Evolutionary conservation across 2,113 vertebrate species (phyloP).

Genomic region (Zapus hudsonius): DNA sequence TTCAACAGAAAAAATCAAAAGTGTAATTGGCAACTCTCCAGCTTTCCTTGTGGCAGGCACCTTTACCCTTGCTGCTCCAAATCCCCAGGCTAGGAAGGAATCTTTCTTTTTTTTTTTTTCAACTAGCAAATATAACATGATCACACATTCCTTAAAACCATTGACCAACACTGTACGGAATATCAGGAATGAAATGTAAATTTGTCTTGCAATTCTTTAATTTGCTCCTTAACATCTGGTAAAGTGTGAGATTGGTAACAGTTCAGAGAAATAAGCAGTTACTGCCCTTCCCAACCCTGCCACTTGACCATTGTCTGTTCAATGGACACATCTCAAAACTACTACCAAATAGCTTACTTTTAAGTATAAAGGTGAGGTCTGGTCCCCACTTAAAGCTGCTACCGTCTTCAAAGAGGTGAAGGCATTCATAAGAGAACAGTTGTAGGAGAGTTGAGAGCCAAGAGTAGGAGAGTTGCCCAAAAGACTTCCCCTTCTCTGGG

Average conservation of each 20-base stretch:
- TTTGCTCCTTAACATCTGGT: slow-evolving; percentile 32
- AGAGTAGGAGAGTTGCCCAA: slow-evolving; percentile 79
- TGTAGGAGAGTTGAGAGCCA: slow-evolving; percentile 69
- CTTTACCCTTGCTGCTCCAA: slow-evolving; percentile 62
- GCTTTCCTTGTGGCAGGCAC: slow-evolving; percentile 67
- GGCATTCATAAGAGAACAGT: slow-evolving; percentile 38
- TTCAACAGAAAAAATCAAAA: slow-evolving; percentile 67
- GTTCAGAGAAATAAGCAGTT: slow-evolving; percentile 57
- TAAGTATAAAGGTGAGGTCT: slow-evolving; percentile 55
- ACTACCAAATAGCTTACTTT: slow-evolving; percentile 71
- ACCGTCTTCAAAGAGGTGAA: slow-evolving; percentile 56
- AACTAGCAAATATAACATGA: slow-evolving; percentile 64
- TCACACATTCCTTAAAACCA: slow-evolving; percentile 70
- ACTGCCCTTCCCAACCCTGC: slow-evolving; percentile 49
- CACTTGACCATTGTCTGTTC: slow-evolving; percentile 66
- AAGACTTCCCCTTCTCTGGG: slow-evolving; percentile 68
- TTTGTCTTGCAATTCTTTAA: slow-evolving; percentile 51
- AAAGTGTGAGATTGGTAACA: slow-evolving; percentile 40
- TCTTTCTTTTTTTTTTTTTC: slow-evolving; percentile 29
- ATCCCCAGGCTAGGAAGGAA: slow-evolving; percentile 42
- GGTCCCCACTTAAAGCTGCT: slow-evolving; percentile 62
- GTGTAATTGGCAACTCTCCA: slow-evolving; percentile 66
- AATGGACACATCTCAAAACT: slow-evolving; percentile 75
- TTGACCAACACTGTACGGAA: slow-evolving; percentile 56
- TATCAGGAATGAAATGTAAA: slow-evolving; percentile 50